Base-by-base conservation (phyloP, 2,797 vertebrate species). In the Adelosebastes latens region DNA sequence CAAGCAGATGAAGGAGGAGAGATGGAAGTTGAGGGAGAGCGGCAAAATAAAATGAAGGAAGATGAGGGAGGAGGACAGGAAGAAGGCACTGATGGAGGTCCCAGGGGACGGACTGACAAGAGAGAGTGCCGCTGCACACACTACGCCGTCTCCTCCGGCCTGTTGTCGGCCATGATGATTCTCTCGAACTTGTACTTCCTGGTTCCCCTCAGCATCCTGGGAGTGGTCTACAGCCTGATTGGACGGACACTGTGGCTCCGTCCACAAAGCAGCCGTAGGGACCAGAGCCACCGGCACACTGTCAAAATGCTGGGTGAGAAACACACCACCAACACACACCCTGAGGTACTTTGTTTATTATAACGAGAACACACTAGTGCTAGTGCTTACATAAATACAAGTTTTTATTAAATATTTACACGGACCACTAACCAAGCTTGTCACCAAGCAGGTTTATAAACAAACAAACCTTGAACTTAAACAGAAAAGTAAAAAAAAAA, bases 121-220 rank as follows among this genome's bases (percentile, higher is more conserved):
- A 87, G 85, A 5, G 95, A 97, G 88, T 97, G 96, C 65, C 95
- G 93, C 66, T 94, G 88, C 64, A 94, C 94, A 0, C 79, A 94
- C n/a, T 92, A 90, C 4, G 94, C 95, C 0, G 87, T 90, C 77
- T 82, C 89, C 7, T 96, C 95, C 0, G 96, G 96, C 1, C 94
- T 97, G 34, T 58, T 96, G 49, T 86, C 93, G 0, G 93, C 93
- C 78, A 96, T 96, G 96, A 93, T 94, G 82, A 94, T 96, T 88
- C 90, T 97, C 27, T 97, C 96, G 39, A 96, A 96, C 76, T 64
- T 96, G n/a, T 96, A 97, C 88, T 97, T 96, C 91, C 91, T 97
- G 75, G 72, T 96, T 1, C 96, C 96, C 0, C 79, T 96, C 64
- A 90, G 93, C 31, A 89, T 96, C 69, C 86, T 97, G 72, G 93